Evolutionary conservation across 2,797 vertebrate species (phyloP), one percentile per base, ranked within the genome.

Genomic region (Falco concolor): DNA sequence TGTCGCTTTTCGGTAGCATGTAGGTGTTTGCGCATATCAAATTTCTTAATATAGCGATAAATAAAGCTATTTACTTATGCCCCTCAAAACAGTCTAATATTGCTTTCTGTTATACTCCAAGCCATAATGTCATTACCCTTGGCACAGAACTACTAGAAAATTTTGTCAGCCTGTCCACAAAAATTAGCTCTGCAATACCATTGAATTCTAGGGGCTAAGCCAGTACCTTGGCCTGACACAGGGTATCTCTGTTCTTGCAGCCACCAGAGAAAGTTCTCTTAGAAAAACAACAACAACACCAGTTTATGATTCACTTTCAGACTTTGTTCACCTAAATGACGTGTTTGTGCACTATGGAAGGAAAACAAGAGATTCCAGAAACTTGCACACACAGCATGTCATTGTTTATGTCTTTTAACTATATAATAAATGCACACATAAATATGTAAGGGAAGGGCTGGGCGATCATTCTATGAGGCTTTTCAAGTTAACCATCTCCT

Each of bases 261-360:
- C 25, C 89, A 92, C 50, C 47, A 54, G 32, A 68, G 81, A 95
- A 94, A 81, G 76, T 89, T 79, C 72, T 56, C 92, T 80, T 65
- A 83, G 84, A 52, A 93, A 96, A 96, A 95, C 92, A 97, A 95
- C 70, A 90, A 68, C 93, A 95, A 68, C 90, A 88, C 83, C 90
- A 87, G 96, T 97, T 97, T 96, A 98, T 98, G 97, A 97, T 97
- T 98, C 96, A 97, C 96, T 97, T 96, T 97, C 96, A 97, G 97
- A 98, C 97, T 98, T 98, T 98, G 97, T 97, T 95, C 97, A 7
- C 70, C 80, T 94, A 93, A 94, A 97, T 84, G 30, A 93, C 93
- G 97, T 98, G 96, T 97, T 98, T 98, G 95, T 92, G 95, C 42
- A 54, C 91, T 93, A 53, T 61, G 87, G 90, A 94, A 82, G 65